phyloP scores from a whole-genome alignment of 2,888 invertebrate genomes.

The Meliscaeva auricollis region DNA sequence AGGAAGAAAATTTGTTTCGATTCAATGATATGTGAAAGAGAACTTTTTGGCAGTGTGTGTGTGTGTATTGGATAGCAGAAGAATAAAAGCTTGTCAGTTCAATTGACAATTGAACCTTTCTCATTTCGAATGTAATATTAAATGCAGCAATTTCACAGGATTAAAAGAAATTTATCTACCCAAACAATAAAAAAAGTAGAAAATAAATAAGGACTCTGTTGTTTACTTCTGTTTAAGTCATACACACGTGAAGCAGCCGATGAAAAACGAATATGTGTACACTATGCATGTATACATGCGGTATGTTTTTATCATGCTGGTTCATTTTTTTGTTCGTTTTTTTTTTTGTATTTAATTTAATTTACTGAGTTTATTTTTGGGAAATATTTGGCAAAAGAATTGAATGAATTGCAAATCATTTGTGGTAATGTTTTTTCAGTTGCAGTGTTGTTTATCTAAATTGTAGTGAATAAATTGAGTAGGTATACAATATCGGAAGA shows the following conservation, averaged over 20 bases:
- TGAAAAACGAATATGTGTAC: not conserved
- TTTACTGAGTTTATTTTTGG: conserved; percentile 31
- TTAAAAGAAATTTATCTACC: conserved; percentile 67
- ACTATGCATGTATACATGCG: not conserved
- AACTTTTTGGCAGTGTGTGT: conserved; percentile 15
- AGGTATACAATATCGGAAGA: not conserved
- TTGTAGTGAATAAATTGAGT: not conserved
- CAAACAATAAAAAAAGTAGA: conserved; percentile 9
- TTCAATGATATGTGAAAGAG: conserved; percentile 53
- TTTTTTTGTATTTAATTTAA: conserved; percentile 20
- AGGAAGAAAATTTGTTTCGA: conserved; percentile 6
- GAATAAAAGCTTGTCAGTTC: conserved; percentile 31
- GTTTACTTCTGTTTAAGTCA: conserved; percentile 33
- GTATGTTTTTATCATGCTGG: conserved; percentile 7
- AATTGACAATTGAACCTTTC: conserved; percentile 19
- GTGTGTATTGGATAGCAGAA: conserved; percentile 33
- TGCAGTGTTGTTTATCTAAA: conserved; percentile 35
- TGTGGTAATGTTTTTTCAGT: conserved; percentile 30
- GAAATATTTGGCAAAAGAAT: conserved; percentile 54
- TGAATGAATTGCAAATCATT: conserved; percentile 50
- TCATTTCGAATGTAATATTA: conserved; percentile 33
- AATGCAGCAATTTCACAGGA: conserved; percentile 64
- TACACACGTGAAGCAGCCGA: not conserved
- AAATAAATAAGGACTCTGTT: conserved; percentile 3
- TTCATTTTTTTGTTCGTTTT: not conserved